Evolutionary conservation across 2,888 invertebrate genomes (phyloP), one percentile per base, ranked within the genome.

Genomic region (Marasmarcha lunaedactyla): DNA sequence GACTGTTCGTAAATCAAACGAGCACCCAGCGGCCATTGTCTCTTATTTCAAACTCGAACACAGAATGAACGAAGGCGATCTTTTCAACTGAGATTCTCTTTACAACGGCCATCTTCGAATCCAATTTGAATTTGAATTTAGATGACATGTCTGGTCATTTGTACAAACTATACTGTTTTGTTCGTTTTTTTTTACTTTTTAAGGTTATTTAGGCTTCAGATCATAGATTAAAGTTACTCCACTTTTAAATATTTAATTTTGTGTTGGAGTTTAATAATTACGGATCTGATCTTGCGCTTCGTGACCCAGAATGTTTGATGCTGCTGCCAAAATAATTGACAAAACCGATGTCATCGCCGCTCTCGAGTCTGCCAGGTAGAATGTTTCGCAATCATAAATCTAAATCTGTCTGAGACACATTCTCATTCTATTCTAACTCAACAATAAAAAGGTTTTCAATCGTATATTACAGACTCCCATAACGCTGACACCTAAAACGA

Each of bases 271-370:
- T 5, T 20, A 20, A 20, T 20, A 20, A 5, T 20, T 30, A 4
- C 30, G 30, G 11, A 30, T 4, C 30, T 30, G 67, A 56, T 69
- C 64, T 66, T 64, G 63, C 62, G 55, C 59, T 49, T 57, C 52
- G 55, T 71, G 79, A 69, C 81, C 81, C 61, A 83, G 81, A 79
- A 81, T 79, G 72, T 66, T 63, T 43, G 48, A 46, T 46, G 57
- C 46, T 55, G 68, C 63, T 79, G 79, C 81, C 81, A 81, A 83
- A 57, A 76, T 77, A 72, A 76, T 74, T 70, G 74, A 71, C 74
- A 68, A 65, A 64, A 56, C 55, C 69, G 68, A 60, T 72, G 74
- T 74, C 76, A 76, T 66, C 72, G 68, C 56, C 45, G 52, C 55
- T 50, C 49, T 52, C 50, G 47, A 43, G 56, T 13, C 52, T 70